These are phyloP conservation scores for Ernsta delagoae DNA, from an alignment of 2,888 invertebrate genomes.

Conservation along the genomic window DNA sequence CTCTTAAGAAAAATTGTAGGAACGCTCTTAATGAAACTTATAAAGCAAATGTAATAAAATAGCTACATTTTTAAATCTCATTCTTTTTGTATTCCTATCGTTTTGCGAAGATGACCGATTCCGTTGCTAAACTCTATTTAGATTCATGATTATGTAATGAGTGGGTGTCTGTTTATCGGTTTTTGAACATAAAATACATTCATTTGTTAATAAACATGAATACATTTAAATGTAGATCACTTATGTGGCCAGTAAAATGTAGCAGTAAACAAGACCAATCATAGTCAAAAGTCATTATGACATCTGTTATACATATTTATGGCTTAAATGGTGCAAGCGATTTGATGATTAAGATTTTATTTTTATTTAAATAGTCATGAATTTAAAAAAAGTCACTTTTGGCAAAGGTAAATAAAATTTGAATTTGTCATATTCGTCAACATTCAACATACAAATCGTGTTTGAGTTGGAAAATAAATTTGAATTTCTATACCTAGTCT, in stretches of 20 bases:
- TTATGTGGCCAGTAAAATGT: constrained; percentile 22
- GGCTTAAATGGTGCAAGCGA: constrained; percentile 6
- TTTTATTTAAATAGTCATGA: not conserved
- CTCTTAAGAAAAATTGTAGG: too few species aligned
- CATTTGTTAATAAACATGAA: constrained; percentile 21
- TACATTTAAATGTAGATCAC: constrained; percentile 27
- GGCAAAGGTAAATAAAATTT: not conserved
- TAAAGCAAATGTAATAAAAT: too few species aligned
- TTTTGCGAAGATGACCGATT: not conserved
- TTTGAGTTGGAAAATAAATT: not conserved
- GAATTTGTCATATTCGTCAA: too few species aligned
- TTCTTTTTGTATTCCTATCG: not conserved
- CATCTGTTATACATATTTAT: constrained; percentile 9
- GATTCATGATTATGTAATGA: constrained; percentile 22
- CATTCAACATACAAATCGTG: not conserved
- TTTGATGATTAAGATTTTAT: not conserved
- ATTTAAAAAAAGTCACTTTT: not conserved
- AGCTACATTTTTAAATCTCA: too few species aligned
- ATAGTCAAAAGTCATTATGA: constrained; percentile 22
- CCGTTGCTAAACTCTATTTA: constrained; percentile 16
- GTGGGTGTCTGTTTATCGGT: constrained; percentile 26
- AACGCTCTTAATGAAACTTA: too few species aligned
- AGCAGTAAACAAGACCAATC: not conserved
- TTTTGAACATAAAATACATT: constrained; percentile 26
- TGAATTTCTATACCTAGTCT: not conserved